Evolutionary conservation across 2,797 vertebrate species (phyloP).

Genomic region (Tympanoctomys barrerae): DNA sequence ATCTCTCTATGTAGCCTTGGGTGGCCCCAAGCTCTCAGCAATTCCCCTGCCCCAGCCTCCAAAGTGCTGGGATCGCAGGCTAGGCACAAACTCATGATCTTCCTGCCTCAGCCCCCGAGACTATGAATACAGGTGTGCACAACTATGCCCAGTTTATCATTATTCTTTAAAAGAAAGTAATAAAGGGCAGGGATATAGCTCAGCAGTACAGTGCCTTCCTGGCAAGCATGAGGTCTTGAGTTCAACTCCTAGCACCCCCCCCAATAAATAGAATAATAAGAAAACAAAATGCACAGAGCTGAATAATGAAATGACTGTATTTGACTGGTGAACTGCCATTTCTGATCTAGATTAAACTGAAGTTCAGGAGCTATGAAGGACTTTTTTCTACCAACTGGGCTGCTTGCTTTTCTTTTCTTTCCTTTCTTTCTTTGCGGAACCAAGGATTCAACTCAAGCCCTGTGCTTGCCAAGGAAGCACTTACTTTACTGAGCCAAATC

Average conservation of each 20-base stretch:
- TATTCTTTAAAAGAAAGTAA: background rate
- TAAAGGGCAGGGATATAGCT: background rate
- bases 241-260: too few species aligned
- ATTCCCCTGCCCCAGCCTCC: too few species aligned
- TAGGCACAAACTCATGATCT: background rate
- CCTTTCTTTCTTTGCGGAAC: too few species aligned
- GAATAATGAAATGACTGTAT: conserved; percentile 9
- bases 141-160: background rate
- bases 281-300: background rate
- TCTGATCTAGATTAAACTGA: conserved; percentile 6
- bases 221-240: too few species aligned
- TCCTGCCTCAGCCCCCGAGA: background rate
- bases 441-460: too few species aligned
- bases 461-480: too few species aligned
- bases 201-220: too few species aligned
- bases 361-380: background rate
- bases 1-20: background rate
- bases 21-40: background rate
- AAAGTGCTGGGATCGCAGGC: background rate
- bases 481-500: too few species aligned
- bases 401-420: background rate
- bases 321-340: conserved; percentile 13
- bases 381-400: background rate
- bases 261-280: background rate
- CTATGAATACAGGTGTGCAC: background rate